Conservation (phyloP, 1,140 invertebrate genomes). For the Temnothorax longispinosus region DNA sequence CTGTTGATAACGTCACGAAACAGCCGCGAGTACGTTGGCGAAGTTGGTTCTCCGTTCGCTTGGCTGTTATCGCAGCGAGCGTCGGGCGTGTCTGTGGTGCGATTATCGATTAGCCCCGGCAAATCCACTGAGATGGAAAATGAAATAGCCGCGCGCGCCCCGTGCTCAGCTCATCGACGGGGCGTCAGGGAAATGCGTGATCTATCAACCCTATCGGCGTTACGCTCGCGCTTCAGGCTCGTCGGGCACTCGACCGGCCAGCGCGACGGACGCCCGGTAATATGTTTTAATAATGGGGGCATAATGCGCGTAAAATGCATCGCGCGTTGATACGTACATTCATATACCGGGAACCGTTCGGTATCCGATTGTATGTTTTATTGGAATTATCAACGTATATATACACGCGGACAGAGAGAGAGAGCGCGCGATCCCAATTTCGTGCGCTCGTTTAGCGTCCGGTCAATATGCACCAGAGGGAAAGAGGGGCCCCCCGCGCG, state of each 20-base stretch:
- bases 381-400: slow-evolving; percentile 23
- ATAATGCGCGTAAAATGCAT: slow-evolving; percentile 40
- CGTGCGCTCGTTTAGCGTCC: background rate
- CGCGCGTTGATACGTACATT: background rate
- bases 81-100: slow-evolving; percentile 69
- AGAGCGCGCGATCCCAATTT: background rate
- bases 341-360: too few species aligned
- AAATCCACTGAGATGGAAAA: slow-evolving; percentile 72
- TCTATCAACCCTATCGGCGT: slow-evolving; percentile 54
- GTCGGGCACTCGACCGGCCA: background rate
- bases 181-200: slow-evolving; percentile 59
- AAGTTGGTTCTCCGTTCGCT: slow-evolving; percentile 38
- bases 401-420: too few species aligned
- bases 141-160: slow-evolving; percentile 65
- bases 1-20: slow-evolving; percentile 66
- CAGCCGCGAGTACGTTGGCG: slow-evolving; percentile 13
- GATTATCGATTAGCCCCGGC: slow-evolving; percentile 71
- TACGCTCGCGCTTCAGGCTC: slow-evolving; percentile 32
- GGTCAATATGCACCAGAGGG: slow-evolving; percentile 1
- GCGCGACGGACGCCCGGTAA: slow-evolving; percentile 5
- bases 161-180: slow-evolving; percentile 65
- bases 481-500: background rate
- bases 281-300: slow-evolving; percentile 40
- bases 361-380: slow-evolving; percentile 4
- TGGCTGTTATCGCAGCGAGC: slow-evolving; percentile 67